Evolutionary conservation across 1,140 invertebrate species (phyloP).

Genomic region (Drosophila takahashii): DNA sequence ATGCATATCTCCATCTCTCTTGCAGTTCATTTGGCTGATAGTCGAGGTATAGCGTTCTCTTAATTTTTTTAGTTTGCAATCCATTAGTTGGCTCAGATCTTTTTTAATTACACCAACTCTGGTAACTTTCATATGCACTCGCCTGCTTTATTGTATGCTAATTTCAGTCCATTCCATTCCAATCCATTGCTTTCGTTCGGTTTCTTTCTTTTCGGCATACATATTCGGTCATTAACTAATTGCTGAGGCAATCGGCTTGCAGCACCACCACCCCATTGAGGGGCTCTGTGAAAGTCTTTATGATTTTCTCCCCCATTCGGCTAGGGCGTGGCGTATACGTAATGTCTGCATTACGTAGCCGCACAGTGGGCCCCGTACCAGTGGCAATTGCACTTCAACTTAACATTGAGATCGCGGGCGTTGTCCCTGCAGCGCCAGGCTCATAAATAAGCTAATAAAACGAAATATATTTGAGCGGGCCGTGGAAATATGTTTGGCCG

Average conservation of each 20-base stretch:
- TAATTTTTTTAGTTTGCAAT: too few species aligned
- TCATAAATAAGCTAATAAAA: constrained; percentile 37
- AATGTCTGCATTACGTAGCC: constrained; percentile 65
- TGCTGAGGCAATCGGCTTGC: constrained; percentile 72
- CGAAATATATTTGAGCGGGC: constrained; percentile 14
- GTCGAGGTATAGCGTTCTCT: too few species aligned
- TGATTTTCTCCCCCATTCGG: constrained; percentile 17
- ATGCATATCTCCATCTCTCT: too few species aligned
- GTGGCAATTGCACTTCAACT: constrained; percentile 67
- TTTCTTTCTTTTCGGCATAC: constrained; percentile 71
- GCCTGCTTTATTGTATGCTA: constrained; percentile 77
- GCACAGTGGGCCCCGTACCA: constrained; percentile 52
- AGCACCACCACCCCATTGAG: constrained; percentile 18
- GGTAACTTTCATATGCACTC: constrained; percentile 67
- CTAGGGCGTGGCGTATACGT: constrained; percentile 39
- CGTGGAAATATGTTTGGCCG: constrained; percentile 63
- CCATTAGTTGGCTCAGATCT: neutral
- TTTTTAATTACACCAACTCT: constrained; percentile 1
- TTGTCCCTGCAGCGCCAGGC: constrained; percentile 62
- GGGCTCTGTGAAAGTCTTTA: constrained; percentile 58
- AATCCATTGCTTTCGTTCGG: constrained; percentile 39
- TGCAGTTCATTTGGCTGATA: too few species aligned
- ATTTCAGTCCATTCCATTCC: constrained; percentile 56
- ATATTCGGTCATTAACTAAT: constrained; percentile 83
- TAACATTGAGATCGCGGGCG: constrained; percentile 66